Evolutionary conservation across 1,140 invertebrate genomes (phyloP).

Genomic region (Leptestheria dahalacensis): DNA sequence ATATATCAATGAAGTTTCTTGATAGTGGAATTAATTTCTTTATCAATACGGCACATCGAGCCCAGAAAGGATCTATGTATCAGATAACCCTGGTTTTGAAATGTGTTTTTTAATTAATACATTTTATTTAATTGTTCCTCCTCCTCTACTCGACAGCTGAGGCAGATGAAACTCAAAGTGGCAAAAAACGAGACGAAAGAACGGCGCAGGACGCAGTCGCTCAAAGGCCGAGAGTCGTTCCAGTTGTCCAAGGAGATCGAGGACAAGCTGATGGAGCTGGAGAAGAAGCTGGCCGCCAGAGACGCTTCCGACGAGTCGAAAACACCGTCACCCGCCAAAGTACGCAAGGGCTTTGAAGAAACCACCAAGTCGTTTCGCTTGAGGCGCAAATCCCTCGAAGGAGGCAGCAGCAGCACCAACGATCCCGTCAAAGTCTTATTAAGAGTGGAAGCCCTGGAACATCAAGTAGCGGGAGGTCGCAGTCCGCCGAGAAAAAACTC

Average conservation of each 20-base stretch:
- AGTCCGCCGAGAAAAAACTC: conserved; percentile 1
- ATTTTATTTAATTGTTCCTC: neutral
- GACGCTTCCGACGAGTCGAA: conserved; percentile 29
- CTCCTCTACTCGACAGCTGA: conserved; percentile 22
- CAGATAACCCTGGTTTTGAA: no score
- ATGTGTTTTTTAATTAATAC: no score
- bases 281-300: conserved; percentile 52
- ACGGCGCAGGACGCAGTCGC: conserved; percentile 56
- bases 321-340: neutral
- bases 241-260: conserved; percentile 60
- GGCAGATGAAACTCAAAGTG: conserved; percentile 59
- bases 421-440: conserved; percentile 7
- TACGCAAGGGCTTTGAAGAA: conserved; percentile 22
- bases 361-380: conserved; percentile 23
- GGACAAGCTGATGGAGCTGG: conserved; percentile 59
- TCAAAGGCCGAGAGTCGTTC: conserved; percentile 58
- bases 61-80: no score
- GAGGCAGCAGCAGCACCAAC: conserved; percentile 50
- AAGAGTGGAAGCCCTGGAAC: conserved; percentile 1
- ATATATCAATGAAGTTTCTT: no score
- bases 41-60: no score
- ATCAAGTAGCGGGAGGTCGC: neutral
- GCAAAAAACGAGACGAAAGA: conserved; percentile 58
- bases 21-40: no score
- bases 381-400: conserved; percentile 56